Percentiles rank a stretch among this genome's conserved stretches.
Conservation (phyloP, 2,888 invertebrate species). For the Caenorhabditis imperialis region DNA sequence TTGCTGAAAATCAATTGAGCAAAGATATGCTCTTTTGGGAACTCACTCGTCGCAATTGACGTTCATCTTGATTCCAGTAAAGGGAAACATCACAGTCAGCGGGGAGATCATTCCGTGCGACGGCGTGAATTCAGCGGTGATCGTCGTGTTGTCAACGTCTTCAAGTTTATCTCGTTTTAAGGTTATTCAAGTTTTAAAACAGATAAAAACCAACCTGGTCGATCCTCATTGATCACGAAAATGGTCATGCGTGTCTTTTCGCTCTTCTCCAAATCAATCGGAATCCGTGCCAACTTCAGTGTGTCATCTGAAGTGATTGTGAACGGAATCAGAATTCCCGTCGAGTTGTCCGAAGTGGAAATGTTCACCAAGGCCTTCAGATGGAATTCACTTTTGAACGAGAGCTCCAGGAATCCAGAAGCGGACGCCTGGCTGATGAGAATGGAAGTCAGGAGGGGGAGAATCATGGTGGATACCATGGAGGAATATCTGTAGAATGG, state of each 20-base stretch:
- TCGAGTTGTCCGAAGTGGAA: background rate
- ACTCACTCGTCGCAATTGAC: slow-evolving; percentile 22
- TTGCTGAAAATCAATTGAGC: slow-evolving; percentile 7
- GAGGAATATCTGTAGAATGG: too few species aligned
- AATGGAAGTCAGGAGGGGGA: too few species aligned
- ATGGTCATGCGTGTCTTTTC: background rate
- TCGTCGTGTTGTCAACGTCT: slow-evolving; percentile 32
- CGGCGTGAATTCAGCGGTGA: slow-evolving; percentile 14
- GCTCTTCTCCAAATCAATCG: slow-evolving; percentile 9
- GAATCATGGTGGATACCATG: too few species aligned
- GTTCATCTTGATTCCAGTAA: slow-evolving; percentile 29
- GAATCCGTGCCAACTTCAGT: slow-evolving; percentile 15
- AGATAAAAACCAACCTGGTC: slow-evolving; percentile 3
- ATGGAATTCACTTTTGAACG: slow-evolving; percentile 28
- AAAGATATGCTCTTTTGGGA: background rate
- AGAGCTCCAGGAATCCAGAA: slow-evolving; percentile 24
- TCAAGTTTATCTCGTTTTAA: too few species aligned
- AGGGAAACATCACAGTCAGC: slow-evolving; percentile 35
- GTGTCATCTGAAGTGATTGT: slow-evolving; percentile 2
- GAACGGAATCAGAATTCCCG: slow-evolving; percentile 18
- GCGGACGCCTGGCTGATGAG: background rate
- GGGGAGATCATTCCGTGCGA: slow-evolving; percentile 24
- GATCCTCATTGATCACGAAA: slow-evolving; percentile 26
- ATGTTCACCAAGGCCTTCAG: slow-evolving; percentile 21
- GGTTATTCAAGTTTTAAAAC: too few species aligned